Evolutionary conservation across 2,888 invertebrate genomes (phyloP).

Genomic region (Thecocarcelia acutangulata): DNA sequence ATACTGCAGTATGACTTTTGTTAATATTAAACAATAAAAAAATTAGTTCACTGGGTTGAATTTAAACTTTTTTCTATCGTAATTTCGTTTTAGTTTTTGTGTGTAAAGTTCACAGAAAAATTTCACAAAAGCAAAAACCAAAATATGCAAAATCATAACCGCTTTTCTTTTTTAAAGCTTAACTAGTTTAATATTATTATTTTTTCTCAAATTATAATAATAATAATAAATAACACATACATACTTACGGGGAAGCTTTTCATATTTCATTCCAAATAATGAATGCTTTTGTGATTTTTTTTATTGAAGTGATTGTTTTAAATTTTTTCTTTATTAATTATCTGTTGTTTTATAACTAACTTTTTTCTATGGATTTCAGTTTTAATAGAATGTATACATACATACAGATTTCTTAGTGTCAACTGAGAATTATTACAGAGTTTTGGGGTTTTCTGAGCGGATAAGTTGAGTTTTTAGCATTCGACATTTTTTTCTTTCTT

Average conservation of each 20-base stretch:
- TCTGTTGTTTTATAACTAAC: constrained; percentile 23
- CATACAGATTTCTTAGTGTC: constrained; percentile 53
- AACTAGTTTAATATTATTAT: background rate
- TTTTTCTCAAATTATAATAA: too few relatives aligned
- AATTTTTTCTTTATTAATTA: constrained; percentile 50
- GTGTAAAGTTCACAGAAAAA: constrained; percentile 43
- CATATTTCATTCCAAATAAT: background rate
- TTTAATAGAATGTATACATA: constrained; percentile 7
- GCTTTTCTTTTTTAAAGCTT: constrained; percentile 40
- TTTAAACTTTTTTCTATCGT: constrained; percentile 43
- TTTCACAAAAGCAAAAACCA: constrained; percentile 32
- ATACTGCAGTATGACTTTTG: constrained; percentile 68
- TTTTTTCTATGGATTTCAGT: constrained; percentile 32
- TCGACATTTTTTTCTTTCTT: too few relatives aligned
- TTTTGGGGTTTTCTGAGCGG: background rate
- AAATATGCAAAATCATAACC: constrained; percentile 56
- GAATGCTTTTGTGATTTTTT: background rate
- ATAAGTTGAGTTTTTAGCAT: background rate
- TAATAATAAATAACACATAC: constrained; percentile 8
- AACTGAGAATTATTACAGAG: constrained; percentile 45
- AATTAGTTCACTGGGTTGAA: constrained; percentile 67
- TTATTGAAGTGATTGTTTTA: constrained; percentile 47
- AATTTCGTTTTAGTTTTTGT: constrained; percentile 38
- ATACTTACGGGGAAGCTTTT: constrained; percentile 22
- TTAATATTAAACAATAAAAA: constrained; percentile 44